Base-by-base conservation (phyloP, 2,888 invertebrate species). In the Emmelina monodactyla region DNA sequence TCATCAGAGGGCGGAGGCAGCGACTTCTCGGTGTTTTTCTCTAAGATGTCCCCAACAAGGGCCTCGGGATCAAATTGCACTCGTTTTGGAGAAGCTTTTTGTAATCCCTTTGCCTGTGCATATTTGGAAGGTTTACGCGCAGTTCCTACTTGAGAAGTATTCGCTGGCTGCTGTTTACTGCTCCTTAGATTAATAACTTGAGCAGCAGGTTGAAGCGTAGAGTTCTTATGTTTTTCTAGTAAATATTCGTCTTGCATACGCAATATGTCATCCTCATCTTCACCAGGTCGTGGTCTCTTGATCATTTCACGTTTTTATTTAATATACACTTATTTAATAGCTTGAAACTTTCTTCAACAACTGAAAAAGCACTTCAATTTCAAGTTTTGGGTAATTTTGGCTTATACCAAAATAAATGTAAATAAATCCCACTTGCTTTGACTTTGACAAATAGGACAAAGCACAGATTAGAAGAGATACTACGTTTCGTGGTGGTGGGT, bases 191-290 rank as follows among this genome's bases (percentile, higher is more conserved):
- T 72, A 39, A 83, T 66, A 10, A 86, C 78, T 52, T 83, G 83
- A 0, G 88, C 89, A 0, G 89, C 83, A 2, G 88, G 85, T 39
- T 82, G 72, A 34, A 85, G 62, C 32, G 69, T 68, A 15, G 80
- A 75, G 45, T 83, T 83, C 39, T 81, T 79, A 7, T 59, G 55
- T 40, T 82, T 83, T 44, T 85, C 78, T 28, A 60, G 71, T 13
- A 87, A 58, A 55, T 88, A 92, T 43, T 88, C 87, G 47, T 86
- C 83, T 57, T 92, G 90, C 83, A 89, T 84, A 37, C 82, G 83
- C 13, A 91, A 68, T 22, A 92, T 79, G 53, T 91, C 91, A 11
- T 88, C 86, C 49, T 92, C 91, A 28, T 80, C 83, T 57, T 91
- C 91, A 3, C 82, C 82, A 2, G 83, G 82, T 53, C 85, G 87